Percentiles rank a stretch among this genome's conserved stretches.
These are phyloP conservation scores for Hydrozoanthus gracilis DNA, from an alignment of 92 coral and sea anemone genomes.

Conservation along the genomic window DNA sequence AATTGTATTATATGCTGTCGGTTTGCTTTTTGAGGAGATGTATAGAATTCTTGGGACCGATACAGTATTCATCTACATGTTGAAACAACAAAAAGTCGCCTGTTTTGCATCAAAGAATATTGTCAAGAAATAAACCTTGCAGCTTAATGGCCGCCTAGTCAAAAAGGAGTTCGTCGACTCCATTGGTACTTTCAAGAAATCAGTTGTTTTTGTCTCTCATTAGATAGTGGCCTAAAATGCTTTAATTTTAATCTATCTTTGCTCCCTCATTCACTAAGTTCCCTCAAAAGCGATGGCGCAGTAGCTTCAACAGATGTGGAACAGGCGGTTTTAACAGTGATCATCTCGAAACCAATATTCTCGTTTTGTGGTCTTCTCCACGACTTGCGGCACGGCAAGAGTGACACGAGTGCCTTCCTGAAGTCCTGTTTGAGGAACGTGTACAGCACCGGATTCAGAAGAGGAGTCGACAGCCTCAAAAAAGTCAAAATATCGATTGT, in stretches of 20 bases:
- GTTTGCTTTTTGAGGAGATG: too few relatives aligned
- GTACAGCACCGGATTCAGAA: constrained; percentile 34
- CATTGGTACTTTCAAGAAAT: too few relatives aligned
- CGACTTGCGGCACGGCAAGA: background rate
- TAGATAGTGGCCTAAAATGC: too few relatives aligned
- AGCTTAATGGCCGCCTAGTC: too few relatives aligned
- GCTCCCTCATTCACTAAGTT: constrained; percentile 1
- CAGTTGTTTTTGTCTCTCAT: too few relatives aligned
- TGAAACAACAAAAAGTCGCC: too few relatives aligned
- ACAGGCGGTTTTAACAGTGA: background rate
- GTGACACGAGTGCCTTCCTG: constrained; percentile 11
- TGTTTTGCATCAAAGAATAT: too few relatives aligned
- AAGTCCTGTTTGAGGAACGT: constrained; percentile 40
- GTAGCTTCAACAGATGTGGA: constrained; percentile 13
- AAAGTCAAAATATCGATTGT: background rate
- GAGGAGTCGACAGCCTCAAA: constrained; percentile 29
- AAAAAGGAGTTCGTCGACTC: too few relatives aligned
- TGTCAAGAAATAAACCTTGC: too few relatives aligned
- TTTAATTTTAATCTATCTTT: background rate
- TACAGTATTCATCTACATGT: too few relatives aligned
- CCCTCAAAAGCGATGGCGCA: background rate
- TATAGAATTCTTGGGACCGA: too few relatives aligned
- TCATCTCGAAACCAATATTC: constrained; percentile 15
- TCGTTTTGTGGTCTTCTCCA: background rate
- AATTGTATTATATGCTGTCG: too few relatives aligned